These are phyloP conservation scores for Pangasius macronema DNA, from an alignment of 2,797 vertebrate species.

Conservation along the genomic window DNA sequence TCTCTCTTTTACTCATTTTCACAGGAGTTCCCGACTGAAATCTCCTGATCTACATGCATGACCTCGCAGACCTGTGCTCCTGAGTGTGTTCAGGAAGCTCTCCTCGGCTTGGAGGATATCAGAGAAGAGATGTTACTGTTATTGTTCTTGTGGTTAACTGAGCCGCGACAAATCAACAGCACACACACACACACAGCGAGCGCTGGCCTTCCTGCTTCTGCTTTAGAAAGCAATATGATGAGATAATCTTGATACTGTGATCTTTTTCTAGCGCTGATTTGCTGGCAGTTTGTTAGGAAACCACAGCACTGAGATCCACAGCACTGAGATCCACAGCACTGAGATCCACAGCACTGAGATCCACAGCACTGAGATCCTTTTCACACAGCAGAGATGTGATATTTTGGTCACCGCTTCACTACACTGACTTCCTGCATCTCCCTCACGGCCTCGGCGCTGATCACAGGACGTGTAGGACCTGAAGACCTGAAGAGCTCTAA, in stretches of 20 bases:
- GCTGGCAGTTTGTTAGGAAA: too few relatives aligned
- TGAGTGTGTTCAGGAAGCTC: background rate
- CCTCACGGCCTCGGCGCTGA: too few relatives aligned
- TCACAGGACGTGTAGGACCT: too few relatives aligned
- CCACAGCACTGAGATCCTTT: background rate
- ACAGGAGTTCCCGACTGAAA: background rate
- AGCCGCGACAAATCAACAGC: background rate
- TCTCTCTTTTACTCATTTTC: background rate
- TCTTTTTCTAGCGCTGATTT: too few relatives aligned
- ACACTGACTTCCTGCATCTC: too few relatives aligned
- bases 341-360: background rate
- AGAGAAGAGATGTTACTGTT: background rate
- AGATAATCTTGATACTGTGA: too few relatives aligned
- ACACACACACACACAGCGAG: too few relatives aligned
- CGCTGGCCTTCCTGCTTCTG: too few relatives aligned
- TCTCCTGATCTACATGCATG: background rate
- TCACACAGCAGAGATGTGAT: background rate
- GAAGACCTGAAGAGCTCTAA: background rate
- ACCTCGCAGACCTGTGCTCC: background rate
- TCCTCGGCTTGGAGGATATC: background rate
- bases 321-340: background rate
- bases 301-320: background rate
- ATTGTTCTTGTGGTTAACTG: background rate
- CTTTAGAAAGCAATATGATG: too few relatives aligned
- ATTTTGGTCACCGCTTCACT: too few relatives aligned